These are phyloP conservation scores for Yponomeuta cagnagella DNA, from an alignment of 2,888 invertebrate genomes.

Conservation along the genomic window DNA sequence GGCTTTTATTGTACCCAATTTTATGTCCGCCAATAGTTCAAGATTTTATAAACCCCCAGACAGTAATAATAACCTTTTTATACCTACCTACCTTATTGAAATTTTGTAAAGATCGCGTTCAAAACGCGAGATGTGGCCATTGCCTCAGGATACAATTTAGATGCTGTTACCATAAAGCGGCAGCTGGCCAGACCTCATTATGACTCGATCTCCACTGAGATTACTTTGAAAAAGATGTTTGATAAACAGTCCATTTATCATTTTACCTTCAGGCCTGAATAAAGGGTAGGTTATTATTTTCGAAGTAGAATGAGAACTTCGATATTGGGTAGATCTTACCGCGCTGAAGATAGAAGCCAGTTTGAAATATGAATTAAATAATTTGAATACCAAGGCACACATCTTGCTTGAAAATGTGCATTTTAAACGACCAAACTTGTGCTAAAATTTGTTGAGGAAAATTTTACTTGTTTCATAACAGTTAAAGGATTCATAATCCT, in stretches of 20 bases:
- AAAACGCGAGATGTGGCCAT: slow-evolving; percentile 52
- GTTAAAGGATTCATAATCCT: not conserved
- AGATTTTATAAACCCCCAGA: too few species aligned
- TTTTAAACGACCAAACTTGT: too few species aligned
- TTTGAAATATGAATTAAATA: not conserved
- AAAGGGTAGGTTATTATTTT: slow-evolving; percentile 1
- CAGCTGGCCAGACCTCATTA: slow-evolving; percentile 56
- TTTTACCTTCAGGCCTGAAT: slow-evolving; percentile 45
- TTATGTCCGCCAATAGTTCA: too few species aligned
- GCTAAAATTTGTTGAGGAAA: too few species aligned
- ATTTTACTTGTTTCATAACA: too few species aligned
- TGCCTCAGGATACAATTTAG: slow-evolving; percentile 60
- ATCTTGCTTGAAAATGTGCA: too few species aligned
- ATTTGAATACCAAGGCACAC: too few species aligned
- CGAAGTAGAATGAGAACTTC: not conserved
- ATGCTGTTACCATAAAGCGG: slow-evolving; percentile 53
- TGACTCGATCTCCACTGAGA: slow-evolving; percentile 51
- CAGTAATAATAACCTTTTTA: too few species aligned
- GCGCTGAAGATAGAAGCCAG: not conserved
- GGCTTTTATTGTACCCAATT: too few species aligned
- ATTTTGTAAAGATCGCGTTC: slow-evolving; percentile 35
- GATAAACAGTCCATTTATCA: slow-evolving; percentile 67
- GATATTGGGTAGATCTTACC: not conserved
- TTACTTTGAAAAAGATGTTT: slow-evolving; percentile 61
- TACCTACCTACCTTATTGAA: slow-evolving; percentile 37